Conservation (phyloP, 1,140 invertebrate genomes). For the Sarcophaga bullata region DNA sequence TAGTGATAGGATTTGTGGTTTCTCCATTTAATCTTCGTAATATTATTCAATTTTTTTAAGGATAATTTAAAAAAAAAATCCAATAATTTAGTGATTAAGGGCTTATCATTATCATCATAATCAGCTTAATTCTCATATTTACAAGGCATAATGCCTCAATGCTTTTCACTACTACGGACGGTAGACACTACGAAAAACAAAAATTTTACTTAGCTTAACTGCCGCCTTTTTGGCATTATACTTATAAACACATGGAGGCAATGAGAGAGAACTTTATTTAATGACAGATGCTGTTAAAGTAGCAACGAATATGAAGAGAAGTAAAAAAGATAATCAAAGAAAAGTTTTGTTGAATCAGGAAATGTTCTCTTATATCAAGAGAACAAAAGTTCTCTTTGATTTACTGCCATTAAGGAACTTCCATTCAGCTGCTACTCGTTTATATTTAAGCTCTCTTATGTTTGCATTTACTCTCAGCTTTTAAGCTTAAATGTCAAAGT, state of each 20-base stretch:
- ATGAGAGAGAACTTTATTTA: neutral
- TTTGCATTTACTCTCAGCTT: neutral
- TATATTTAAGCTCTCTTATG: neutral
- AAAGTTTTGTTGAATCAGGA: neutral
- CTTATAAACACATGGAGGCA: neutral
- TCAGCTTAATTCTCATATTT: neutral
- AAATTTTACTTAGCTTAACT: neutral
- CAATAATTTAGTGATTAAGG: conserved; percentile 4
- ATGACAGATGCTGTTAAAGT: neutral
- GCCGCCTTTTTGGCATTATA: conserved; percentile 1
- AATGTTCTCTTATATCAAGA: neutral
- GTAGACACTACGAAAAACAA: neutral
- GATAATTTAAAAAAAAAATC: no score
- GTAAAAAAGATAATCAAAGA: neutral
- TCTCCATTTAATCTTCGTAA: no score
- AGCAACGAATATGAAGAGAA: neutral
- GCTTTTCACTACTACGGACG: neutral
- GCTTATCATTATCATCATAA: neutral
- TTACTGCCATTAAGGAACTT: neutral
- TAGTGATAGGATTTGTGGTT: no score
- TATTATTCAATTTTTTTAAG: no score
- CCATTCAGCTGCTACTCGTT: neutral
- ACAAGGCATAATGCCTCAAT: neutral
- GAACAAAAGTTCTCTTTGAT: neutral
- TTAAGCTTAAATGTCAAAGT: conserved; percentile 9